Evolutionary conservation across 35 echinoderm and acorn worm genomes (phyloP).

Genomic region (Apostichopus japonicus): DNA sequence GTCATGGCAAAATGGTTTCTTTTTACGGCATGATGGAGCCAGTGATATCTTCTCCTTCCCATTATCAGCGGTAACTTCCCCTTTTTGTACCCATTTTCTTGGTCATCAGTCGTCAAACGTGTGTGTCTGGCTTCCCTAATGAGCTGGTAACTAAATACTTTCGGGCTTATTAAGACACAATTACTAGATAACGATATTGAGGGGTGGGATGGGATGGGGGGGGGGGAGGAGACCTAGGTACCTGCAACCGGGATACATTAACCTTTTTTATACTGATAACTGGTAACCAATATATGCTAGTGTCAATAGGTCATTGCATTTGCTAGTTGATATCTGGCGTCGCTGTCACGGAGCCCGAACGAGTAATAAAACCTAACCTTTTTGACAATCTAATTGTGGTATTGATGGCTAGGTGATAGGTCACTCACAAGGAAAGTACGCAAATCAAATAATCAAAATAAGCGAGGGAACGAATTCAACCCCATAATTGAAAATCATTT

Average conservation of each 20-base stretch:
- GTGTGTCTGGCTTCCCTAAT: conserved; percentile 30
- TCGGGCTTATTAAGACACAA: conserved; percentile 46
- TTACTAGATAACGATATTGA: conserved; percentile 32
- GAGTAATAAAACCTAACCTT: background rate
- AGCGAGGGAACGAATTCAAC: background rate
- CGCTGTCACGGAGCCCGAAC: conserved; percentile 25
- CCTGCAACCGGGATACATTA: conserved; percentile 23
- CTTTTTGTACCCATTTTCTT: background rate
- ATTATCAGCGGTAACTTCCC: background rate
- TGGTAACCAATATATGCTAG: background rate
- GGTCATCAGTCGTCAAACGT: conserved; percentile 3
- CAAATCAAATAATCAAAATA: conserved; percentile 28
- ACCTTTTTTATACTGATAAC: background rate
- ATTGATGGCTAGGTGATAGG: conserved; percentile 40
- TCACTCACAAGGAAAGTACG: background rate
- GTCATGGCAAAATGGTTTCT: background rate
- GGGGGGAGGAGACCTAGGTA: background rate
- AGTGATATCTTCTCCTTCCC: background rate
- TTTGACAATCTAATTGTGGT: conserved; percentile 41
- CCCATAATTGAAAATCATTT: conserved; percentile 29
- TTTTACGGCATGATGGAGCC: background rate
- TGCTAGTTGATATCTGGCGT: conserved; percentile 28
- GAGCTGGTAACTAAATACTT: conserved; percentile 29
- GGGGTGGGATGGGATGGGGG: too few species aligned
- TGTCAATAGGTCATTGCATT: conserved; percentile 45